Conservation (phyloP, 1,140 invertebrate genomes). For the Bombus difficillimus region DNA sequence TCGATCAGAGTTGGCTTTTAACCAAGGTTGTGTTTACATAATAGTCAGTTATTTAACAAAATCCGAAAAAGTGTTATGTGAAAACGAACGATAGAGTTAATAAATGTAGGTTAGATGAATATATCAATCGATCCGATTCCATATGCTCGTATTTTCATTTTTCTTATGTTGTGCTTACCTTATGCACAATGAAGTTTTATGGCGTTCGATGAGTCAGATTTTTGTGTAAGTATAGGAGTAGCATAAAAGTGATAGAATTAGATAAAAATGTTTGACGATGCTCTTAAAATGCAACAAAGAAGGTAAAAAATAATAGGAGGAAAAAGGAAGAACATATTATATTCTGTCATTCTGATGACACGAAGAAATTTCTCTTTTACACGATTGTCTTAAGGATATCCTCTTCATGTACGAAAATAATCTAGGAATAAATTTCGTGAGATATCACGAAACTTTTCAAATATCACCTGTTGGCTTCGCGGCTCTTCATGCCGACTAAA, state of each 20-base stretch:
- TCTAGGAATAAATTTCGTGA: slow-evolving; percentile 41
- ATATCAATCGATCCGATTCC: too few relatives aligned
- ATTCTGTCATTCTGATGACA: not conserved
- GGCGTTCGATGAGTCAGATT: not conserved
- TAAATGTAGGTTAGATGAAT: too few relatives aligned
- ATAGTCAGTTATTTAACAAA: not conserved
- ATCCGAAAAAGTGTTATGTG: too few relatives aligned
- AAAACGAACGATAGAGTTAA: too few relatives aligned
- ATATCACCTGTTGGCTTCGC: slow-evolving; percentile 49
- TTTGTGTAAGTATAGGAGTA: not conserved
- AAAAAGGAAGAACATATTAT: not conserved
- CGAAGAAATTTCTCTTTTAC: slow-evolving; percentile 5
- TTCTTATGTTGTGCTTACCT: too few relatives aligned
- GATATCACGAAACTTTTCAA: slow-evolving; percentile 39
- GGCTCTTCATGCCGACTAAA: not conserved
- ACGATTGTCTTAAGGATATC: not conserved
- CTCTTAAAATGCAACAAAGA: not conserved
- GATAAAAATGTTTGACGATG: not conserved
- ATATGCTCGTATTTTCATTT: too few relatives aligned
- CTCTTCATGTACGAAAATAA: slow-evolving; percentile 37
- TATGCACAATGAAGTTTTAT: not conserved
- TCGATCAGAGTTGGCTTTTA: not conserved
- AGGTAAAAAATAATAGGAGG: not conserved
- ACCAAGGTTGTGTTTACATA: too few relatives aligned
- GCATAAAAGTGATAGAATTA: too few relatives aligned